phyloP scores from a whole-genome alignment of 2,797 vertebrate genomes.

The Malacoctenus gilli region DNA sequence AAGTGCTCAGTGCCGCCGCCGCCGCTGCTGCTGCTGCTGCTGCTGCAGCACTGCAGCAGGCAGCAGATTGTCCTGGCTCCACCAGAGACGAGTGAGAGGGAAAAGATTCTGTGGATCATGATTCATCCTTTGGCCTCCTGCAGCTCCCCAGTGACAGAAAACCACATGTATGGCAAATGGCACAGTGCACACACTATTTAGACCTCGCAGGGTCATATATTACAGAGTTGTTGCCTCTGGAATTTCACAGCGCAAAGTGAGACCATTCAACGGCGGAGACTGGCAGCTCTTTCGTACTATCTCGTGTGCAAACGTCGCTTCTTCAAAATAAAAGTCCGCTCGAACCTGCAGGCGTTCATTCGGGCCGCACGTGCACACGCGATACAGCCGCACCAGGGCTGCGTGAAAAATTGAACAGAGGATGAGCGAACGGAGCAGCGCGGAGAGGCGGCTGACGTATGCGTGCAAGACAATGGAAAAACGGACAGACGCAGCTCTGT shows the following conservation, averaged over 20 bases:
- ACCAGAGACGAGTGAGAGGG: no score
- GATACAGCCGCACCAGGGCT: not conserved
- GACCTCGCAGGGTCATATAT: no score
- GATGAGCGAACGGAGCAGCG: no score
- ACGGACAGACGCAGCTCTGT: slow-evolving; percentile 26
- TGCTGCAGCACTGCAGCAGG: not conserved
- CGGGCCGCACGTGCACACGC: not conserved
- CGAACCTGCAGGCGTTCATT: not conserved
- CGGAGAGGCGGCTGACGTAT: slow-evolving; percentile 19
- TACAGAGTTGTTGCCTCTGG: slow-evolving; percentile 1
- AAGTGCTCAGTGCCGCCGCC: no score
- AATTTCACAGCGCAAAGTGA: slow-evolving; percentile 2
- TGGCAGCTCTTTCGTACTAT: not conserved
- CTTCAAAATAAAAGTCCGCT: not conserved
- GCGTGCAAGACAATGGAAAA: slow-evolving; percentile 65
- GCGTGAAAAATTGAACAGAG: not conserved
- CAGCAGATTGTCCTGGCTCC: no score
- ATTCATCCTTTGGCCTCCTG: slow-evolving; percentile 24
- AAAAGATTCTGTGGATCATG: slow-evolving; percentile 14
- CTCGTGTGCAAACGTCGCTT: not conserved
- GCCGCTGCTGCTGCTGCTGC: no score
- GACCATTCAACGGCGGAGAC: no score
- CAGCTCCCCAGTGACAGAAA: slow-evolving; percentile 9
- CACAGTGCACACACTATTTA: no score
- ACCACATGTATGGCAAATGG: slow-evolving; percentile 5